These are phyloP conservation scores for Zophobas atratus DNA, from an alignment of 1,140 invertebrate species.

Conservation along the genomic window DNA sequence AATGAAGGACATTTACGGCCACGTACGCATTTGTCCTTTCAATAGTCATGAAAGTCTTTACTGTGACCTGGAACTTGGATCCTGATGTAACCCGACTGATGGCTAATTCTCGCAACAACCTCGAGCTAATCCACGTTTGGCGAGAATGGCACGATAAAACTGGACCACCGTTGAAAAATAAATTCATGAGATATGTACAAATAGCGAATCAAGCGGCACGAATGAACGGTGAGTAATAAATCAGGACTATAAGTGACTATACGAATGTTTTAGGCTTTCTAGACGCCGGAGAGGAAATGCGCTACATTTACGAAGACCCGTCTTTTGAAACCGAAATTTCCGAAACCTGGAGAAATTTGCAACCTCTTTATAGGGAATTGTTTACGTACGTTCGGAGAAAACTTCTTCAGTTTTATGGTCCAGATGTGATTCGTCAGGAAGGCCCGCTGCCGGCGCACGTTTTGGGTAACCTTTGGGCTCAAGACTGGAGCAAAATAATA, in stretches of 20 bases:
- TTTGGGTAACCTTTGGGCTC: conserved; percentile 89
- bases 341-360: conserved; percentile 80
- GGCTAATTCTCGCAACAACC: conserved; percentile 80
- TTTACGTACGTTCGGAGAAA: conserved; percentile 87
- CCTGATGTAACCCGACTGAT: conserved; percentile 76
- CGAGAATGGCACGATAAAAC: conserved; percentile 83
- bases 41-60: conserved; percentile 68
- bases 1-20: conserved; percentile 87
- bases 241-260: conserved; percentile 13
- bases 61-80: conserved; percentile 81
- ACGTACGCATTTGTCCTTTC: conserved; percentile 80
- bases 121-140: conserved; percentile 84
- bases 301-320: conserved; percentile 78
- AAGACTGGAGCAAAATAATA: conserved; percentile 86
- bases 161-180: conserved; percentile 82
- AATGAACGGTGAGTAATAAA: conserved; percentile 75
- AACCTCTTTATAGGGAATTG: conserved; percentile 87
- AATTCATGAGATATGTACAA: conserved; percentile 84
- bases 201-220: conserved; percentile 85
- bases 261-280: conserved; percentile 74
- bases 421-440: conserved; percentile 74
- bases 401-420: conserved; percentile 80
- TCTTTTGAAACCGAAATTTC: conserved; percentile 80
- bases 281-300: conserved; percentile 85
- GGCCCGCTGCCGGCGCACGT: conserved; percentile 85